A percentile compares a stretch with the other conserved stretches of the same genome.
These are phyloP conservation scores for Urophycis tenuis DNA, from an alignment of 2,797 vertebrate genomes.

Conservation along the genomic window DNA sequence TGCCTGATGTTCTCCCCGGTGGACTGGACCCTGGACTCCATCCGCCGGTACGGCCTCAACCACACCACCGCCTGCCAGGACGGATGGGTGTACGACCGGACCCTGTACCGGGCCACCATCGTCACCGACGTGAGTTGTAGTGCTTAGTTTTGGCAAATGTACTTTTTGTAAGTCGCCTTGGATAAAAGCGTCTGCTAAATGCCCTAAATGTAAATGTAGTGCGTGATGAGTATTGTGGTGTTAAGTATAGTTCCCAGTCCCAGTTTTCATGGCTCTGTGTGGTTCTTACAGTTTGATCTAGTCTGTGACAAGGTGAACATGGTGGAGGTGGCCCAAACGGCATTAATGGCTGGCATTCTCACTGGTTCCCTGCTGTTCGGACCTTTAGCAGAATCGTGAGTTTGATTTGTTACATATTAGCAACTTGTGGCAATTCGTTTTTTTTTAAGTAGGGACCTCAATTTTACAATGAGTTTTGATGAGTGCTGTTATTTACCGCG, in stretches of 20 bases:
- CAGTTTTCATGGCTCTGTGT: background rate
- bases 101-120: slow-evolving; percentile 53
- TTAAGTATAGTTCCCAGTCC: background rate
- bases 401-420: background rate
- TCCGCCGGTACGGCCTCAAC: slow-evolving; percentile 65
- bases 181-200: too few species aligned
- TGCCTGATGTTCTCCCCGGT: slow-evolving; percentile 76
- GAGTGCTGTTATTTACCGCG: background rate
- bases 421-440: too few species aligned
- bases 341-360: slow-evolving; percentile 69
- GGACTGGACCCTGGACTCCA: slow-evolving; percentile 62
- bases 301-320: slow-evolving; percentile 64
- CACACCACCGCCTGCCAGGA: slow-evolving; percentile 61
- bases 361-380: slow-evolving; percentile 68
- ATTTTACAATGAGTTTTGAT: background rate
- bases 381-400: slow-evolving; percentile 68
- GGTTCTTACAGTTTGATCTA: slow-evolving; percentile 69
- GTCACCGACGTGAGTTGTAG: slow-evolving; percentile 72
- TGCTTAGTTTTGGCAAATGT: too few species aligned
- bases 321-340: slow-evolving; percentile 58
- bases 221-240: background rate
- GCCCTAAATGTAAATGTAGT: too few species aligned
- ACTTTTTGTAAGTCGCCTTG: too few species aligned
- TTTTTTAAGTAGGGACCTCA: background rate
- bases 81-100: slow-evolving; percentile 73